A percentile compares a stretch with the other conserved stretches of the same genome.
Conservation (phyloP, 2,113 vertebrate species). For the Aspiorhynchus laticeps region DNA sequence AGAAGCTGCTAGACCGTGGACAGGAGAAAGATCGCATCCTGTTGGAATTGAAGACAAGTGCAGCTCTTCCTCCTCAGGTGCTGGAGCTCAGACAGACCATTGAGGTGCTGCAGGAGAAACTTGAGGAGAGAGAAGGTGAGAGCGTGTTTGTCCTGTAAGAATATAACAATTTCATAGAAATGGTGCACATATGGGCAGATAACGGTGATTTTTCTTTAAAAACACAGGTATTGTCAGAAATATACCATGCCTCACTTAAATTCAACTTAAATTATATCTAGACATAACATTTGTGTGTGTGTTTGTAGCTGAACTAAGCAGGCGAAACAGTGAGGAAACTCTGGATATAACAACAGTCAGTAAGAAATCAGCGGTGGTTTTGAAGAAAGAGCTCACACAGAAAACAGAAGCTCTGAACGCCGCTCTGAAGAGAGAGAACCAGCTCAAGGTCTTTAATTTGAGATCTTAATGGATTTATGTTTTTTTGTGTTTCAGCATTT, state of each 20-base stretch:
- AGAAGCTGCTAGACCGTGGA: constrained; percentile 76
- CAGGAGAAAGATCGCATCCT: constrained; percentile 72
- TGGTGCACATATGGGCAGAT: not conserved
- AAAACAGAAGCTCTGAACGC: constrained; percentile 77
- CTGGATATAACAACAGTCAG: constrained; percentile 58
- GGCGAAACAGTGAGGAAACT: constrained; percentile 65
- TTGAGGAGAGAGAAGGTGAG: constrained; percentile 75
- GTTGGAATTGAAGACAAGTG: constrained; percentile 63
- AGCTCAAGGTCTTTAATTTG: constrained; percentile 71
- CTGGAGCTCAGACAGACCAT: constrained; percentile 78
- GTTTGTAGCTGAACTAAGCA: constrained; percentile 69
- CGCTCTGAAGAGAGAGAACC: constrained; percentile 76
- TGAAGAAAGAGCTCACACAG: constrained; percentile 76
- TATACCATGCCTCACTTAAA: not conserved
- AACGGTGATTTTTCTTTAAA: not conserved
- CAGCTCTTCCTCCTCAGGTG: constrained; percentile 62
- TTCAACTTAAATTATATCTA: not conserved
- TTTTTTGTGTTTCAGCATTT: not conserved
- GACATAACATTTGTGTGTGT: not conserved
- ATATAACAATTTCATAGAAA: not conserved
- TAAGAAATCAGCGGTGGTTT: constrained; percentile 65
- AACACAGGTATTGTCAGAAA: not conserved
- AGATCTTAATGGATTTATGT: not conserved
- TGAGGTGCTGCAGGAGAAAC: constrained; percentile 74
- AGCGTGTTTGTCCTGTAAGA: not conserved